Evolutionary conservation across 2,888 invertebrate species (phyloP), one percentile per base, ranked within the genome.

Genomic region (Lottia gigantea): DNA sequence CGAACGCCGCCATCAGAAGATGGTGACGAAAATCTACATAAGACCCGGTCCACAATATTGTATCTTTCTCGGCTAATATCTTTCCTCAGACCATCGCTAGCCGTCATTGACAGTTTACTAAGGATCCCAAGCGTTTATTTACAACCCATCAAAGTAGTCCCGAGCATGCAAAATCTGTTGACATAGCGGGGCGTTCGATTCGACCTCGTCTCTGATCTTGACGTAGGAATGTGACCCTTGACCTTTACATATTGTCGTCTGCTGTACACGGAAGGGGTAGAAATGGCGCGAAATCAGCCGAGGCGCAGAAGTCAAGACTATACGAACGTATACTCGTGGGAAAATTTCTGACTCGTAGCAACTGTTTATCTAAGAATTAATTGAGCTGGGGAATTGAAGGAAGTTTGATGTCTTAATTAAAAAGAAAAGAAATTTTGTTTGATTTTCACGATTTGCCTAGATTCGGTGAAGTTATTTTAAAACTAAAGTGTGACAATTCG

Each of bases 161-260:
- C 55, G 23, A 23, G 55, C 55, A 55, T 55, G 55, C 55, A 55
- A 55, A 55, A 55, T 23, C 55, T 55, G 55, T 55, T 55, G 16
- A 55, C 23, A 12, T 23, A 55, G 14, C 55, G 55, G 55, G 55
- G 55, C 55, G 55, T 55, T 55, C 55, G 23, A 55, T 11, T 19
- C 55, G 55, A 55, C 55, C 55, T 55, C 55, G 19, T 23, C 55
- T 55, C 55, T 55, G 55, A 55, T 55, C 55, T 55, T 23, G 55
- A 55, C 40, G 55, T 23, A 55, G 55, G 55, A 55, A 55, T 55
- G 55, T 55, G 55, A 55, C 55, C 55, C 55, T 23, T 55, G 55
- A 55, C 55, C 55, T 55, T 55, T 55, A 23, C 11, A 23, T 11
- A 55, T 55, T 55, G 55, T 55, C 55, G 55, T 55, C 55, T 55